These are phyloP conservation scores for Cuculus canorus DNA, from an alignment of 2,797 vertebrate species.

Conservation along the genomic window DNA sequence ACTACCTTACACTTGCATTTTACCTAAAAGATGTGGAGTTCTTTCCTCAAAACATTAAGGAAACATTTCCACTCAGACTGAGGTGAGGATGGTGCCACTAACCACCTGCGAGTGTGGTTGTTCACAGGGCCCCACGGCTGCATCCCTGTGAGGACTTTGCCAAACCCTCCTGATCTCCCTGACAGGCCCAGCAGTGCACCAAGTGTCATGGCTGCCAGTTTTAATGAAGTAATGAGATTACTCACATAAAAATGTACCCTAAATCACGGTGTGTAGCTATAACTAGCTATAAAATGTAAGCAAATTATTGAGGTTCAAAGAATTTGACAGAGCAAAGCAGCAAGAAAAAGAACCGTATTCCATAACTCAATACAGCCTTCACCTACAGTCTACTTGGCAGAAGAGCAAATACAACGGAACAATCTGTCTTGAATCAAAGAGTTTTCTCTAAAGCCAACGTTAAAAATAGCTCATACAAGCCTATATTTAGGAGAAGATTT, in stretches of 20 bases:
- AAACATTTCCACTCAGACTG: not conserved
- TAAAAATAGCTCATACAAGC: conserved; percentile 26
- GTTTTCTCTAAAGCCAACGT: not conserved
- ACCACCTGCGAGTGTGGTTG: not conserved
- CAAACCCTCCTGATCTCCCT: not conserved
- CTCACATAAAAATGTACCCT: not conserved
- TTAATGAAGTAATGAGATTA: not conserved
- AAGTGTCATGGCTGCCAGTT: not conserved
- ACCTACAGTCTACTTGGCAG: not conserved
- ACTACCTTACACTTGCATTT: not conserved
- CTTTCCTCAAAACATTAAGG: not conserved
- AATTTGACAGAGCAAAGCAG: not conserved
- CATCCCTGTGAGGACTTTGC: not conserved
- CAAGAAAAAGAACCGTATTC: not conserved
- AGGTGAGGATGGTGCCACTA: not conserved
- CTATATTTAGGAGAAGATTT: conserved; percentile 36
- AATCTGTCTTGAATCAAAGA: conserved; percentile 18
- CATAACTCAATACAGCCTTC: not conserved
- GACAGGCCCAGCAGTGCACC: not conserved
- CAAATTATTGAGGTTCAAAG: not conserved
- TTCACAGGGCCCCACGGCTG: not conserved
- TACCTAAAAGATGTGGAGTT: not conserved
- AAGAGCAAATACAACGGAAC: not conserved
- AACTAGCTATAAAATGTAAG: not conserved
- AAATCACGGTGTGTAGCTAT: not conserved